A percentile compares a stretch with the other conserved stretches of the same genome.
Evolutionary conservation across 2,113 vertebrate species (phyloP).

Genomic region (Nanorana parkeri): DNA sequence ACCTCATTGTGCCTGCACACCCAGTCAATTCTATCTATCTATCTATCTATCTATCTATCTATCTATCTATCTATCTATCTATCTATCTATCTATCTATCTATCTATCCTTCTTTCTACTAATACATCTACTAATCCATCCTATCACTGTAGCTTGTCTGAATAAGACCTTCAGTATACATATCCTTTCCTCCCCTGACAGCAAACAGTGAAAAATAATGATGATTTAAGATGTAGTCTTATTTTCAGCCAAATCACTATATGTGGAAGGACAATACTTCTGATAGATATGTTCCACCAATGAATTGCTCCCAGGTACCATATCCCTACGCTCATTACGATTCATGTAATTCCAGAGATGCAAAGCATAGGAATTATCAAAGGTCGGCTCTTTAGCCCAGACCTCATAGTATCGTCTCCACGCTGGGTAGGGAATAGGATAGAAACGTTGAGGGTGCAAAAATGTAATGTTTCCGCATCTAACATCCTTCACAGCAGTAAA

Average conservation of each 20-base stretch:
- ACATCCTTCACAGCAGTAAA: constrained; percentile 69
- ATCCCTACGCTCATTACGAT: constrained; percentile 56
- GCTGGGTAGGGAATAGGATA: constrained; percentile 71
- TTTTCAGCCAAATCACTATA: constrained; percentile 51
- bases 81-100: too few relatives aligned
- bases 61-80: too few relatives aligned
- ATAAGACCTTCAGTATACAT: too few relatives aligned
- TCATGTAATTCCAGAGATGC: constrained; percentile 82
- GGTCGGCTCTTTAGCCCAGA: constrained; percentile 66
- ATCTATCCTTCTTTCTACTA: too few relatives aligned
- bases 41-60: too few relatives aligned
- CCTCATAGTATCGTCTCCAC: constrained; percentile 73
- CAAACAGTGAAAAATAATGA: too few relatives aligned
- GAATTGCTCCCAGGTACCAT: constrained; percentile 72
- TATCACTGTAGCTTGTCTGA: too few relatives aligned
- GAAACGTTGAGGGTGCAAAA: constrained; percentile 75
- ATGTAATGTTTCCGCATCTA: constrained; percentile 72
- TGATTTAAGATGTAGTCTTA: too few relatives aligned
- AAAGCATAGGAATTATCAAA: constrained; percentile 73
- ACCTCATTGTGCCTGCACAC: too few relatives aligned
- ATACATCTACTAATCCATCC: too few relatives aligned
- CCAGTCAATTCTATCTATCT: too few relatives aligned
- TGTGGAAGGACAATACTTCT: constrained; percentile 71
- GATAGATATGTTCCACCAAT: constrained; percentile 72
- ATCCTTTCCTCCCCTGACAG: too few relatives aligned